Conservation (phyloP, 2,113 vertebrate species). For the Chaetops frenatus region DNA sequence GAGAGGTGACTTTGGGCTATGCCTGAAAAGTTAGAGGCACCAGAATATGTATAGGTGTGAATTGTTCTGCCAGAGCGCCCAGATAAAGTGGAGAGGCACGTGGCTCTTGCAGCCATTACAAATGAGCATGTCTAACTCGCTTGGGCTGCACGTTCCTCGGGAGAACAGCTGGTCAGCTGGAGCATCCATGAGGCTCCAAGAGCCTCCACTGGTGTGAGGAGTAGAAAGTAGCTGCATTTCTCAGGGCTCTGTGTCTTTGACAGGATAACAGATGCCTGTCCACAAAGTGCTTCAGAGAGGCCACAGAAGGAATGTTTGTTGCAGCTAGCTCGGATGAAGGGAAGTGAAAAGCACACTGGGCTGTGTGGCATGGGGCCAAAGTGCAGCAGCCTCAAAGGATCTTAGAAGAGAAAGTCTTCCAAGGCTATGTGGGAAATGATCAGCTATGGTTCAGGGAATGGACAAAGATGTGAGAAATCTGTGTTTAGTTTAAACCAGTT, state of each 20-base stretch:
- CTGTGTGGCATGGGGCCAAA: not conserved
- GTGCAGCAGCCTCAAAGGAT: not conserved
- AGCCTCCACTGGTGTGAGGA: not conserved
- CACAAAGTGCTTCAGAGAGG: not conserved
- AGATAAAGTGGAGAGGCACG: not conserved
- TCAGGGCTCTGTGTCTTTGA: not conserved
- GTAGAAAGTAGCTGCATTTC: not conserved
- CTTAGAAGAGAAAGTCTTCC: not conserved
- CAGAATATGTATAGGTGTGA: not conserved
- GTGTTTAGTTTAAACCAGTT: not conserved
- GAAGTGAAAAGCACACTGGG: not conserved
- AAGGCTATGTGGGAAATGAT: not conserved
- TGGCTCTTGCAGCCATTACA: not conserved
- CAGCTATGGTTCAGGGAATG: not conserved
- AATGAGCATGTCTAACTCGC: accelerated
- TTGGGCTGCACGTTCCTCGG: accelerated
- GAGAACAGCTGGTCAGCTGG: not conserved
- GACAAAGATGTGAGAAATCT: not conserved
- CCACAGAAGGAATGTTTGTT: not conserved
- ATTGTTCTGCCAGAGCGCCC: not conserved
- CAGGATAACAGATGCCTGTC: not conserved
- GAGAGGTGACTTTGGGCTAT: not conserved
- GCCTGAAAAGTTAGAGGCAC: not conserved
- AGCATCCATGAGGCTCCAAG: not conserved
- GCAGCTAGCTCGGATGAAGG: not conserved